These are phyloP conservation scores for Ophion ellenae DNA, from an alignment of 2,888 invertebrate genomes.

Conservation along the genomic window DNA sequence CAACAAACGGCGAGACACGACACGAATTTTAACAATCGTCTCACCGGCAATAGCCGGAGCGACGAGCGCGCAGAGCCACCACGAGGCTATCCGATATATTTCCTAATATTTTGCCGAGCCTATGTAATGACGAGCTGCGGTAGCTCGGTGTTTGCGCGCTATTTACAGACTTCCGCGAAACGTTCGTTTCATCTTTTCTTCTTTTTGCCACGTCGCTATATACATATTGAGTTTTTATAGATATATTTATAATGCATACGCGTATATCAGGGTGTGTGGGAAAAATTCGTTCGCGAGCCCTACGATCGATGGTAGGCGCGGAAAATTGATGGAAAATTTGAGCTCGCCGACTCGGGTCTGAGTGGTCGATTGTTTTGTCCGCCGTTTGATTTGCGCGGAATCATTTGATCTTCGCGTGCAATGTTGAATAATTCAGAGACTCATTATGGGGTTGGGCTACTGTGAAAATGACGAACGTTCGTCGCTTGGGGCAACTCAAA, in stretches of 20 bases:
- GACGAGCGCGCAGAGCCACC: constrained; percentile 37
- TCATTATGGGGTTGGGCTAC: too few species aligned
- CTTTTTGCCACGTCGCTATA: constrained; percentile 37
- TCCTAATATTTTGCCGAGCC: constrained; percentile 45
- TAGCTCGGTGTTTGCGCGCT: constrained; percentile 42
- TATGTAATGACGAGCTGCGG: constrained; percentile 17
- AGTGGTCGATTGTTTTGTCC: neutral
- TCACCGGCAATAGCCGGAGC: constrained; percentile 40
- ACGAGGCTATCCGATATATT: constrained; percentile 11
- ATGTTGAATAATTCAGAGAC: too few species aligned
- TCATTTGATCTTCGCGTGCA: too few species aligned
- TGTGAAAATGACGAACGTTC: too few species aligned
- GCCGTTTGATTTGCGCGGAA: neutral
- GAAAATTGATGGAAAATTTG: neutral
- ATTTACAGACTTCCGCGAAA: constrained; percentile 55
- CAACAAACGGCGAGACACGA: constrained; percentile 47
- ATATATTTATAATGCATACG: neutral
- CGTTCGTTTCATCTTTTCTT: neutral
- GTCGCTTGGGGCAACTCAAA: too few species aligned
- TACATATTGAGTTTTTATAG: constrained; percentile 28
- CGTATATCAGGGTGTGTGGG: neutral
- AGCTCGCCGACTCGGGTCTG: neutral
- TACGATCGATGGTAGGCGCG: neutral
- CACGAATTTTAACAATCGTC: constrained; percentile 55
- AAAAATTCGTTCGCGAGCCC: neutral